These are phyloP conservation scores for Centropus unirufus DNA, from an alignment of 2,113 vertebrate genomes.

Conservation along the genomic window DNA sequence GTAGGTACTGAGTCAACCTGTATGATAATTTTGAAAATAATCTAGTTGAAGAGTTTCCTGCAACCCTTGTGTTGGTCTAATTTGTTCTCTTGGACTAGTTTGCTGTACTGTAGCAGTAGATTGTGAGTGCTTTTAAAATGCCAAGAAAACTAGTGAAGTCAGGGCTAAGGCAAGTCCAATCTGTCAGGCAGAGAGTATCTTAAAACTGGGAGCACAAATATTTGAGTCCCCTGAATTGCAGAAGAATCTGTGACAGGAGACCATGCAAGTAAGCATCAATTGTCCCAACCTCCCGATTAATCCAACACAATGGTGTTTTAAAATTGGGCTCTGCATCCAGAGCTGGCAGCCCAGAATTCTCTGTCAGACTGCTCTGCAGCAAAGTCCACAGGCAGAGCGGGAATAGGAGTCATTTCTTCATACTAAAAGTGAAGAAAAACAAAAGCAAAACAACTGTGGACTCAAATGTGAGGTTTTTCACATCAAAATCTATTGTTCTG, in stretches of 20 bases:
- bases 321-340: not conserved
- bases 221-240: not conserved
- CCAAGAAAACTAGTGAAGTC: constrained; percentile 42
- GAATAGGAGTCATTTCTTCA: not conserved
- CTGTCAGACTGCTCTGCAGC: not conserved
- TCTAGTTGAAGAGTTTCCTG: not conserved
- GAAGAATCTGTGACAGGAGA: not conserved
- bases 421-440: not conserved
- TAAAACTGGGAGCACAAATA: constrained; percentile 16
- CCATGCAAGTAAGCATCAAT: not conserved
- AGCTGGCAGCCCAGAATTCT: not conserved
- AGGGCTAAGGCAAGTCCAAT: not conserved
- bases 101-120: constrained; percentile 19
- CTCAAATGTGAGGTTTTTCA: not conserved
- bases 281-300: not conserved
- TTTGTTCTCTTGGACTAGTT: not conserved
- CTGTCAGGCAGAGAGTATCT: constrained; percentile 30
- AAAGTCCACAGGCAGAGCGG: not conserved
- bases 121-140: not conserved
- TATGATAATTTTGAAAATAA: not conserved
- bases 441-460: not conserved
- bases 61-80: not conserved
- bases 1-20: not conserved
- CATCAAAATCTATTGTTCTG: not conserved
- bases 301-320: not conserved